Evolutionary conservation across 2,797 vertebrate species (phyloP), one percentile per base, ranked within the genome.

Genomic region (Phoxinus dragarum): DNA sequence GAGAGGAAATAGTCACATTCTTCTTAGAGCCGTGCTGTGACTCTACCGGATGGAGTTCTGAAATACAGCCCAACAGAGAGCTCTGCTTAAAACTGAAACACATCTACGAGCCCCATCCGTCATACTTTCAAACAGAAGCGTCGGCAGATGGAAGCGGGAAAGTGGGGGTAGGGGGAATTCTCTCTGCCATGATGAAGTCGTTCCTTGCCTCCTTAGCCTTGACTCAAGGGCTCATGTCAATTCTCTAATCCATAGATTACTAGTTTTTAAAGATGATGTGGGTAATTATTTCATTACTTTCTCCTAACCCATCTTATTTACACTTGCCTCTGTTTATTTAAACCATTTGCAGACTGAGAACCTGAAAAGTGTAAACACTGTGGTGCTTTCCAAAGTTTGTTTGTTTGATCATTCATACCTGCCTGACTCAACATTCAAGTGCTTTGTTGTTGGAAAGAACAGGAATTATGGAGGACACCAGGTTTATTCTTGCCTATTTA

Each of bases 1-100:
- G 80, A 49, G 47, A 68, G 68, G 54, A 85, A 84, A 56, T 77
- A 75, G 73, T 64, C 42, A 64, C 78, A 88, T 87, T 90, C 85
- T 86, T 88, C 78, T 84, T 82, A 85, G 81, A 81, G 82, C 73
- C 31, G 14, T 40, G 75, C 44, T 52, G 61, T 34, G 47, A 67
- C 86, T 78, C 77, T 78, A 42, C 89, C 75, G 79, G 89, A 88
- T 88, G 80, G 66, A 84, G 80, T 64, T 85, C 81, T 90, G 81
- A 90, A 88, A 89, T 89, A 91, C 82, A 77, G 86, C 86, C 87
- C 90, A 85, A 86, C 81, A 69, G 89, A 91, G 89, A 91, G 80
- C 52, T 76, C 47, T 6, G 47, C 83, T 86, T 87, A 84, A 86
- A 90, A 88, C 84, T 82, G 78, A 89, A 90, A 87, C 81, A 69